A percentile compares a stretch with the other conserved stretches of the same genome.
phyloP scores from a whole-genome alignment of 2,797 vertebrate genomes.

The Salmo trutta region DNA sequence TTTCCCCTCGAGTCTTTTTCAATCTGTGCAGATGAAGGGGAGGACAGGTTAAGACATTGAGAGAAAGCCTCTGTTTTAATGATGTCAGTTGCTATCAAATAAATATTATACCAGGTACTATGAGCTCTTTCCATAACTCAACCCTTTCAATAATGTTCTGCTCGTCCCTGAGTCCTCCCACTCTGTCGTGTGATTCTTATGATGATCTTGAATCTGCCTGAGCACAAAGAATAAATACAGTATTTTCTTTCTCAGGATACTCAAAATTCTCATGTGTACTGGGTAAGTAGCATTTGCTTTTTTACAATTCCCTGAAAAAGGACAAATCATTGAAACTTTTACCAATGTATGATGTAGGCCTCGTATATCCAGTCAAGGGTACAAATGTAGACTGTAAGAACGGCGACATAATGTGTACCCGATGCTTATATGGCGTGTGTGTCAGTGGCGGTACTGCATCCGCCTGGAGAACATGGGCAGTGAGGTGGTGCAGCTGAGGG shows the following conservation, averaged over 20 bases:
- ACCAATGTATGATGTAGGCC: background rate
- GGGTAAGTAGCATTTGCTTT: slow-evolving; percentile 81
- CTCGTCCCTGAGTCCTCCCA: background rate
- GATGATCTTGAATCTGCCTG: background rate
- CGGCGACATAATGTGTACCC: background rate
- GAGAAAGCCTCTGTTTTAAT: background rate
- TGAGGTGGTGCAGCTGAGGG: slow-evolving; percentile 94
- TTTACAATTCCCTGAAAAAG: too few species aligned
- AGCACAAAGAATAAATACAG: background rate
- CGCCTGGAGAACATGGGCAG: slow-evolving; percentile 93
- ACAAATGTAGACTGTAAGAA: background rate
- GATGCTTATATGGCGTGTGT: background rate
- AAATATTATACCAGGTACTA: background rate
- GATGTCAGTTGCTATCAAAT: background rate
- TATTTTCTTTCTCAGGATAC: slow-evolving; percentile 81
- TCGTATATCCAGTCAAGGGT: background rate
- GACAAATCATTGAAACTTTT: too few species aligned
- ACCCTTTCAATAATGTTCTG: background rate
- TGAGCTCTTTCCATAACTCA: too few species aligned
- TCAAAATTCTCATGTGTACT: slow-evolving; percentile 97
- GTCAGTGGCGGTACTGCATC: slow-evolving; percentile 96
- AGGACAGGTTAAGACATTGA: background rate
- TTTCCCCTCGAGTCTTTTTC: too few species aligned
- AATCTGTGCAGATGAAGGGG: too few species aligned
- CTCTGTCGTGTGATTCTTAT: background rate